These are phyloP conservation scores for Chelonia mydas DNA, from an alignment of 2,797 vertebrate genomes.

Conservation along the genomic window DNA sequence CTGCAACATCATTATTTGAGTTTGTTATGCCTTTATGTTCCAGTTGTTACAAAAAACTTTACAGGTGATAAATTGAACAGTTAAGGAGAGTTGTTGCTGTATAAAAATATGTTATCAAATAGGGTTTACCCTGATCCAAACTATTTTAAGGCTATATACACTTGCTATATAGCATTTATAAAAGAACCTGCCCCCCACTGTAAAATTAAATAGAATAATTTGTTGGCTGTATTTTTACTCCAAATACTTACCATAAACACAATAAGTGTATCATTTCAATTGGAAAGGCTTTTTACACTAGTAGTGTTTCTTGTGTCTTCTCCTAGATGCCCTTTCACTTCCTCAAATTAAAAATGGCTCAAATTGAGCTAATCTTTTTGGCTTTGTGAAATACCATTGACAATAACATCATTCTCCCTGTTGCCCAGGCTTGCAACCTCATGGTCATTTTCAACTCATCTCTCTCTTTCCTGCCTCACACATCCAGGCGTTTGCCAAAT, in stretches of 20 bases:
- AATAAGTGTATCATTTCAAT: neutral
- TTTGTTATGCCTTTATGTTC: neutral
- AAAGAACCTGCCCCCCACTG: neutral
- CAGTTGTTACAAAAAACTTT: neutral
- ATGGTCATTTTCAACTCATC: neutral
- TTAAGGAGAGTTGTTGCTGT: neutral
- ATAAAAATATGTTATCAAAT: neutral
- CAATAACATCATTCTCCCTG: neutral
- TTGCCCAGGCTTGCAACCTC: neutral
- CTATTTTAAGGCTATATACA: neutral
- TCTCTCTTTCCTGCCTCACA: neutral
- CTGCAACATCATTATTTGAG: neutral
- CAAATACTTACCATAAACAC: neutral
- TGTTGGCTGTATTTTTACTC: neutral
- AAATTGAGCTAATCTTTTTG: neutral
- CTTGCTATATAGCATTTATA: neutral
- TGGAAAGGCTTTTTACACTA: neutral
- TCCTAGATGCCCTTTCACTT: neutral
- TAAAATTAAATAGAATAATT: conserved; percentile 1
- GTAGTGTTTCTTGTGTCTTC: neutral
- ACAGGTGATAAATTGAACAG: neutral
- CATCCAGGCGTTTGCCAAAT: neutral
- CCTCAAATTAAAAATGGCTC: neutral
- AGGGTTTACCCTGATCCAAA: neutral
- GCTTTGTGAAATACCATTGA: too few relatives aligned